These are phyloP conservation scores for Leptinotarsa undecemlineata DNA, from an alignment of 1,140 invertebrate species.

Conservation along the genomic window DNA sequence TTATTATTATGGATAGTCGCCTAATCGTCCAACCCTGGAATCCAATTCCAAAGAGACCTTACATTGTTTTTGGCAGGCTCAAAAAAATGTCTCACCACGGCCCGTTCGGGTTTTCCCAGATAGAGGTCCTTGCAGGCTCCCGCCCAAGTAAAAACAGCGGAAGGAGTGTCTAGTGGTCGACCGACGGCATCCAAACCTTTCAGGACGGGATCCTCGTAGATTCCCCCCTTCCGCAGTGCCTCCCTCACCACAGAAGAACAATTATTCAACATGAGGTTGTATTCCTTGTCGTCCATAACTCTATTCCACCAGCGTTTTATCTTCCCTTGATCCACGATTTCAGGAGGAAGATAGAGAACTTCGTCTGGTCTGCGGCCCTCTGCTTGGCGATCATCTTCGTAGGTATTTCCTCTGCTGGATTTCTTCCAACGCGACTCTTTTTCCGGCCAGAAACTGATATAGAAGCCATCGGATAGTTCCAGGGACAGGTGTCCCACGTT, in stretches of 20 bases:
- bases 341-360: not conserved
- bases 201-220: conserved; percentile 1
- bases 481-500: conserved; percentile 13
- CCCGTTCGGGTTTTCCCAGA: not conserved
- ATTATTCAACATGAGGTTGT: not conserved
- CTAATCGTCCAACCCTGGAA: not conserved
- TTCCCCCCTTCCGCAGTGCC: not conserved
- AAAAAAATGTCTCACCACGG: not conserved
- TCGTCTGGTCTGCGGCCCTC: not conserved
- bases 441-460: conserved; percentile 13
- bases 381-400: not conserved
- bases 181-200: not conserved
- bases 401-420: not conserved
- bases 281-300: not conserved
- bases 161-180: not conserved
- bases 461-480: conserved; percentile 7
- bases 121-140: not conserved
- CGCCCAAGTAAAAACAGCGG: not conserved
- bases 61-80: not conserved
- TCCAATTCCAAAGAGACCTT: not conserved
- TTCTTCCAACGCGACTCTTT: not conserved
- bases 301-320: conserved; percentile 5
- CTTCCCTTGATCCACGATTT: not conserved
- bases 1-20: too few species aligned
- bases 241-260: not conserved